Evolutionary conservation across 2,888 invertebrate species (phyloP), one percentile per base, ranked within the genome.

Genomic region (Calliopum simillimum): DNA sequence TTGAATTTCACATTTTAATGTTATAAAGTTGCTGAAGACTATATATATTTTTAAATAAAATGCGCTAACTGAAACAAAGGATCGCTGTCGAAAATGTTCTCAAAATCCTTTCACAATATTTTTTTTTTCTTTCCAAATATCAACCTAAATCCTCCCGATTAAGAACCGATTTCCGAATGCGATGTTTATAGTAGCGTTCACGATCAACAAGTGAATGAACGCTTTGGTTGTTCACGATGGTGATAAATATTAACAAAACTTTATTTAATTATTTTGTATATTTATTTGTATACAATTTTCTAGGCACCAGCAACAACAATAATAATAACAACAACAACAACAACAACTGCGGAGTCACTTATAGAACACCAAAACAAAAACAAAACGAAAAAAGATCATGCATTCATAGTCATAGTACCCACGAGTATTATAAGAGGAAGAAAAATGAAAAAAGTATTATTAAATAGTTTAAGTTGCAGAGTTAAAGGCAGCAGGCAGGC

Each of bases 131-230:
- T 33, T 33, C 8, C 1, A 8, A 33, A 33, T 8, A 33, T 33
- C 1, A 33, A 33, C 8, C 8, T 6, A 33, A 33, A 33, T 33
- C 33, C 33, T 33, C 33, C 33, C 33, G 33, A 33, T 33, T 33
- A 33, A 33, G 33, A 33, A 53, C 19, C 53, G 23, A 53, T 12
- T 53, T 53, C 23, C 53, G 33, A 53, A 19, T 53, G 53, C 53
- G 53, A 23, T 53, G 23, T 53, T 53, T 23, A 53, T 53, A 23
- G 19, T 23, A 11, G 25, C 46, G 72, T 73, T 67, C 77, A 81
- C 77, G 76, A 77, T 76, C 75, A 75, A 75, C 77, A 73, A 76
- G 76, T 80, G 82, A 82, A 82, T 82, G 80, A 78, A 78, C 77
- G 75, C 78, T 76, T 75, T 81, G 77, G 76, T 77, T 77, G 78